These are phyloP conservation scores for Epinephelus awoara DNA, from an alignment of 2,797 vertebrate genomes.

Conservation along the genomic window DNA sequence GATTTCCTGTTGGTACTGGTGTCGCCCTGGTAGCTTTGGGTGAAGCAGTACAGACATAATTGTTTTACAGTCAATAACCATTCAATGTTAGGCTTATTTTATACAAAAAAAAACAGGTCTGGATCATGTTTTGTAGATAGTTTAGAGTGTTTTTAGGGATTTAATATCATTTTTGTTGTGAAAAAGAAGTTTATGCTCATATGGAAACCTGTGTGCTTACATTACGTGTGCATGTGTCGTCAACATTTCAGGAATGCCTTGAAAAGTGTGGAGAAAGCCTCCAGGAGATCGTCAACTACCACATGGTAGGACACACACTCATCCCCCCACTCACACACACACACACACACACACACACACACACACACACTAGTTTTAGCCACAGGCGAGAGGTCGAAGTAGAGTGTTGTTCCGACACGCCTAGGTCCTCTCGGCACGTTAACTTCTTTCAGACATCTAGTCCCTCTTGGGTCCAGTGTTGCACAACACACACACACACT, in stretches of 20 bases:
- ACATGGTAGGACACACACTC: conserved; percentile 90
- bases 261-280: conserved; percentile 97
- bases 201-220: conserved; percentile 5
- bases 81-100: neutral
- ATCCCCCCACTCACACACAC: too few relatives aligned
- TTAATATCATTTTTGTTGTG: neutral
- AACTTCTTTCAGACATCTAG: conserved; percentile 61
- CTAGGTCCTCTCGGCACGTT: conserved; percentile 60
- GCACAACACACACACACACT: conserved; percentile 24
- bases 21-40: neutral
- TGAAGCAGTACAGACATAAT: neutral
- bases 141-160: neutral
- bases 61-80: neutral
- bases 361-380: conserved; percentile 18
- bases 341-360: conserved; percentile 45
- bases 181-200: neutral
- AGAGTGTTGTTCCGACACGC: conserved; percentile 39
- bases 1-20: conserved; percentile 32
- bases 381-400: conserved; percentile 35
- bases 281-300: conserved; percentile 98
- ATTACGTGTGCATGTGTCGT: conserved; percentile 19
- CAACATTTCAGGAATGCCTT: conserved; percentile 90
- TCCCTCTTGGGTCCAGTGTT: conserved; percentile 37
- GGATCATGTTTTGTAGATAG: neutral
- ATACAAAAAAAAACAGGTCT: neutral